Conservation (phyloP, 2,797 vertebrate genomes). For the Phaenicophaeus curvirostris region DNA sequence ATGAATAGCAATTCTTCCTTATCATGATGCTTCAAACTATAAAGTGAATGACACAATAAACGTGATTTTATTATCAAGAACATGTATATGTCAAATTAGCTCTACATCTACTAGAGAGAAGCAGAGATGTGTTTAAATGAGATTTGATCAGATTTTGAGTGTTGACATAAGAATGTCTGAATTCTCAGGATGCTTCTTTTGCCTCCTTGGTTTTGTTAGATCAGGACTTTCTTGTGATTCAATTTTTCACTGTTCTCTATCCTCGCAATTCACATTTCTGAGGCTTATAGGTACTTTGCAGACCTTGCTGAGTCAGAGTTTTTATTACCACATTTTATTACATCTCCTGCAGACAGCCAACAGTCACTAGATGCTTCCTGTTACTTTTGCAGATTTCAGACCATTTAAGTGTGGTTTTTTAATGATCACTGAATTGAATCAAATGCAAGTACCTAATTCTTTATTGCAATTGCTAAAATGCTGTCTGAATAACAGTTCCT, state of each 20-base stretch:
- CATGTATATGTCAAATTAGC: neutral
- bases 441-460: neutral
- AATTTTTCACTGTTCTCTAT: neutral
- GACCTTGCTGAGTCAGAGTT: neutral
- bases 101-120: neutral
- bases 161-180: neutral
- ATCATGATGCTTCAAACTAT: neutral
- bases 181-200: neutral
- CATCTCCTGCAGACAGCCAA: neutral
- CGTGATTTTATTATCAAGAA: neutral
- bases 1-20: neutral
- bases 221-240: neutral
- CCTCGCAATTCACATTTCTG: neutral
- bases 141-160: neutral
- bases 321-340: conserved; percentile 11
- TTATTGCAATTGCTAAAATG: neutral
- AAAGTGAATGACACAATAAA: neutral
- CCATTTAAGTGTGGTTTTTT: neutral
- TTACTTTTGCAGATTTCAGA: neutral
- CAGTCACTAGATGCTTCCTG: neutral
- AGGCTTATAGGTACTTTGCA: neutral
- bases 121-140: neutral
- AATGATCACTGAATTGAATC: neutral
- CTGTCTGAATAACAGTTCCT: neutral
- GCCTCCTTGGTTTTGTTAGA: neutral